Conservation (phyloP, 1,140 invertebrate genomes). For the Saxidomus purpurata region DNA sequence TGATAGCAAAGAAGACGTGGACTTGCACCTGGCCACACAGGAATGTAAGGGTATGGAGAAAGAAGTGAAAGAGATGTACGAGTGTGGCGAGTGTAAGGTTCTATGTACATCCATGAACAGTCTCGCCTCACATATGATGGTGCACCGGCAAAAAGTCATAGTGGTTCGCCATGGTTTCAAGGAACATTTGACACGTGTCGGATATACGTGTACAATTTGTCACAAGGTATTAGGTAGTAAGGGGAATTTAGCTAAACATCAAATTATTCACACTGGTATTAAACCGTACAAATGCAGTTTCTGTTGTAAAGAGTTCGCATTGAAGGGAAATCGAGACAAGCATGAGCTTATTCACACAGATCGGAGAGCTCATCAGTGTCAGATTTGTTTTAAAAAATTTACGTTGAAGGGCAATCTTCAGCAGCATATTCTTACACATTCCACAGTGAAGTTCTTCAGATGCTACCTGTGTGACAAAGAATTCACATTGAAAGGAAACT, state of each 20-base stretch:
- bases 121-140: constrained; percentile 39
- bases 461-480: constrained; percentile 34
- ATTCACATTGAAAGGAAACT: constrained; percentile 53
- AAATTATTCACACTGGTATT: constrained; percentile 31
- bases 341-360: constrained; percentile 38
- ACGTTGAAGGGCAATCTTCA: constrained; percentile 53
- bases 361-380: constrained; percentile 2
- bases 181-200: constrained; percentile 18
- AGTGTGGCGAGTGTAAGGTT: constrained; percentile 37
- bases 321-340: constrained; percentile 49
- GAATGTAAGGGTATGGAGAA: background rate
- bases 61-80: constrained; percentile 39
- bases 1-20: background rate
- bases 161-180: background rate
- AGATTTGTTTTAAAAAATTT: constrained; percentile 34
- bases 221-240: constrained; percentile 43
- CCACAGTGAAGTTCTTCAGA: constrained; percentile 6
- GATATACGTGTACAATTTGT: constrained; percentile 22
- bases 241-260: constrained; percentile 42
- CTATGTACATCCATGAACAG: constrained; percentile 5
- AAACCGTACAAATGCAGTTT: constrained; percentile 44
- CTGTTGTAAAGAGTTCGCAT: constrained; percentile 31
- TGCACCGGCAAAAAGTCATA: constrained; percentile 38
- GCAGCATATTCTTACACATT: constrained; percentile 45
- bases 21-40: background rate